Conservation (phyloP, 2,113 vertebrate genomes). For the Takifugu bimaculatus region DNA sequence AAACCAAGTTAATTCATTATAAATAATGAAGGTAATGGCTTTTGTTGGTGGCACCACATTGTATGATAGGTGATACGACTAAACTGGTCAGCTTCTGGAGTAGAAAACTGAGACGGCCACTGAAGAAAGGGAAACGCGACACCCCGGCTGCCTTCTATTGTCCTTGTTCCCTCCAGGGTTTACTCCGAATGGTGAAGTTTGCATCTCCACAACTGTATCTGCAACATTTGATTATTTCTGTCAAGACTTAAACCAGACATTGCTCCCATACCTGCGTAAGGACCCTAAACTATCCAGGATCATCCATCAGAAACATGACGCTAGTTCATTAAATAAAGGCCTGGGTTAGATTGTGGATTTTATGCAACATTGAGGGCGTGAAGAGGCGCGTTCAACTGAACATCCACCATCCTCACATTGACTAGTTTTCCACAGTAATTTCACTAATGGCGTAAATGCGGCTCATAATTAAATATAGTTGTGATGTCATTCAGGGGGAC, state of each 20-base stretch:
- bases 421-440: background rate
- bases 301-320: constrained; percentile 23
- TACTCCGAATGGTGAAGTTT: constrained; percentile 21
- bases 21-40: background rate
- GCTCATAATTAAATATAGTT: too few species aligned
- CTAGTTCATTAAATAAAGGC: constrained; percentile 27
- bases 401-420: constrained; percentile 32
- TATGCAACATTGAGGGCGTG: constrained; percentile 3
- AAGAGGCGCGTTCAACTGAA: constrained; percentile 3
- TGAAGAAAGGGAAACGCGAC: constrained; percentile 34
- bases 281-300: background rate
- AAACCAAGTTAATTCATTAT: constrained; percentile 14
- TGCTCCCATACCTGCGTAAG: constrained; percentile 2
- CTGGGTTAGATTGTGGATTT: constrained; percentile 3
- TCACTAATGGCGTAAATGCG: too few species aligned
- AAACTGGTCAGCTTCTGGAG: background rate
- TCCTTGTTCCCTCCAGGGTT: constrained; percentile 13
- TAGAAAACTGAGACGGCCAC: constrained; percentile 11
- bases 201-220: background rate
- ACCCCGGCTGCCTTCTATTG: constrained; percentile 17
- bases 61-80: background rate
- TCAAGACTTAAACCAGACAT: background rate
- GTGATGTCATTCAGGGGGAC: too few species aligned
- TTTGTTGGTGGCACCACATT: background rate
- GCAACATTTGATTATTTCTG: constrained; percentile 2